phyloP scores from a whole-genome alignment of 2,113 vertebrate genomes.

The Anseranas semipalmata region DNA sequence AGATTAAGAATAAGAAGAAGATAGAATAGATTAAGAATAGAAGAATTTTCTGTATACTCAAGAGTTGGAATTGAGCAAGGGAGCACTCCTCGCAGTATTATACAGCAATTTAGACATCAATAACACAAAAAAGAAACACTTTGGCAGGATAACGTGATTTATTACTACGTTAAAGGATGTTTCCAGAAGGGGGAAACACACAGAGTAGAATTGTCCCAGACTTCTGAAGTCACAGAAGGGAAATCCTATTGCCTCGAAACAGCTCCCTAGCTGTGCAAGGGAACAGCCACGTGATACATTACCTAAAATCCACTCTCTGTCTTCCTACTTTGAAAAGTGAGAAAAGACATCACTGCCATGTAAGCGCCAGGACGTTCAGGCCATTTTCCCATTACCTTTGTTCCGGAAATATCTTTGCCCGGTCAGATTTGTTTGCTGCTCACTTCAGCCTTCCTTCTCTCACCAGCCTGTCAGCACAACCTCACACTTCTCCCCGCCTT shows the following conservation, averaged over 20 bases:
- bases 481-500: background rate
- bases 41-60: background rate
- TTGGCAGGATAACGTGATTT: background rate
- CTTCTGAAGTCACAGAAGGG: background rate
- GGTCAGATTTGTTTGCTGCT: background rate
- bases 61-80: background rate
- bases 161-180: background rate
- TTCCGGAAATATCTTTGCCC: background rate
- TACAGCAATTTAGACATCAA: background rate
- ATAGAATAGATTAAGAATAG: no score
- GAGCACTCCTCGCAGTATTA: background rate
- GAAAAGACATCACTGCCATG: background rate
- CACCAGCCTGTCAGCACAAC: background rate
- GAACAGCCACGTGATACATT: background rate
- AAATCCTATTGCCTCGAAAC: background rate
- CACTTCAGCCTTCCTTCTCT: background rate
- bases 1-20: no score
- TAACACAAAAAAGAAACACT: background rate
- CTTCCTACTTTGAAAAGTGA: background rate
- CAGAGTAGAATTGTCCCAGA: background rate
- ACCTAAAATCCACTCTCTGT: background rate
- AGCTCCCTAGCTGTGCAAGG: background rate
- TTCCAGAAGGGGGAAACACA: background rate
- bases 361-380: background rate
- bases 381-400: background rate